Evolutionary conservation across 2,113 vertebrate species (phyloP), one percentile per base, ranked within the genome.

Genomic region (Carassius gibelio): DNA sequence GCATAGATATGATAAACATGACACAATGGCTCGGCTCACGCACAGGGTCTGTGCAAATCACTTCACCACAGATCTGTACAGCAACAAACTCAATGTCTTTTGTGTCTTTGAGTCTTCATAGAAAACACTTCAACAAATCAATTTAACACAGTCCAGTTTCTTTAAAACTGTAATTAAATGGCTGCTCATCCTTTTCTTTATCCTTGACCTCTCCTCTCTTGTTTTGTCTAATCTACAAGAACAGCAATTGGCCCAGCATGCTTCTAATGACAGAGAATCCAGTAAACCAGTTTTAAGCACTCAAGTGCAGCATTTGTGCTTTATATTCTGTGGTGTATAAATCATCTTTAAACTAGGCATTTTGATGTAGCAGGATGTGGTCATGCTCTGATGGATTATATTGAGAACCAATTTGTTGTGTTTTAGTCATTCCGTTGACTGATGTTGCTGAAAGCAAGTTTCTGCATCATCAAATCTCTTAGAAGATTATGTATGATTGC

Each of bases 291-390:
- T 79, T 84, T 62, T 81, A 55, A 62, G 69, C 57, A 59, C 77
- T 69, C 68, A 76, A 76, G 45, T 74, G 79, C 61, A 45, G 80
- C 19, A 34, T 72, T 48, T 85, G 80, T 34, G 45, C n/a, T 87
- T 81, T 74, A 83, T 85, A 36, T 59, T 34, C 15, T 38, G 17
- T 42, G 30, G 10, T 21, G 19, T 10, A 38, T 59, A 36, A 78
- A 38, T 5, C 17, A 36, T 7, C 11, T 59, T 17, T 57, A 13
- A 57, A 59, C 30, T 21, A 10, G 30, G 19, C 75, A 7, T 36
- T 76, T 59, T n/a, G 17, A 59, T 78, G 34, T 36, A 59, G 55
- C 50, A 36, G 26, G 50, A 77, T 57, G 50, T 34, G 42, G 21
- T 74, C 21, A 48, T 36, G 52, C 26, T 76, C 26, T 17, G 50